A percentile compares a stretch with the other conserved stretches of the same genome.
Evolutionary conservation across 2,113 vertebrate species (phyloP).

Genomic region (Nannospalax galili): DNA sequence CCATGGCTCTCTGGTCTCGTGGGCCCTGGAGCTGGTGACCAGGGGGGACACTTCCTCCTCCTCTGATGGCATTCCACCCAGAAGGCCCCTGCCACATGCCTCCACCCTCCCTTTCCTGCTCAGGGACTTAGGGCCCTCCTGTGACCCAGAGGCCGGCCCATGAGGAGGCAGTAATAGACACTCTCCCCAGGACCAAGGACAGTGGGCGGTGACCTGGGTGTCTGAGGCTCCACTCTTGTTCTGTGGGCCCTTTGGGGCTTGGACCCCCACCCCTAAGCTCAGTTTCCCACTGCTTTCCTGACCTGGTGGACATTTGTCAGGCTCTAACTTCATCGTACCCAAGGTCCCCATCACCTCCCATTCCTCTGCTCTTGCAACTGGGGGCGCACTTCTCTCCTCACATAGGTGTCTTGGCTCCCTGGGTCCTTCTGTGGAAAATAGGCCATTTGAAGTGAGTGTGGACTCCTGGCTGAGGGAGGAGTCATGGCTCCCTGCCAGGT

Average conservation of each 20-base stretch:
- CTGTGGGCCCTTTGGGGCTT: rapidly evolving
- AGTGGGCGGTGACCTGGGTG: rapidly evolving
- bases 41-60: background rate
- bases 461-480: background rate
- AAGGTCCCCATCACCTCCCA: rapidly evolving
- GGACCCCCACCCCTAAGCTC: rapidly evolving
- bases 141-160: background rate
- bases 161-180: background rate
- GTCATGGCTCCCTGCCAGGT: background rate
- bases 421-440: conserved; percentile 58
- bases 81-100: conserved; percentile 38
- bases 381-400: background rate
- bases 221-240: rapidly evolving
- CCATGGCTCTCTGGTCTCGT: rapidly evolving
- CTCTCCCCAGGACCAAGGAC: rapidly evolving
- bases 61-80: background rate
- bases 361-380: rapidly evolving
- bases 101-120: conserved; percentile 40
- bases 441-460: background rate
- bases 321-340: background rate
- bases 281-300: rapidly evolving
- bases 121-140: background rate
- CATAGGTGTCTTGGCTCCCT: conserved; percentile 57
- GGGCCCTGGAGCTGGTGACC: background rate
- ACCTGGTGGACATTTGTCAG: rapidly evolving